Base-by-base conservation (phyloP, 2,888 invertebrate species). In the Tenthredo livida region DNA sequence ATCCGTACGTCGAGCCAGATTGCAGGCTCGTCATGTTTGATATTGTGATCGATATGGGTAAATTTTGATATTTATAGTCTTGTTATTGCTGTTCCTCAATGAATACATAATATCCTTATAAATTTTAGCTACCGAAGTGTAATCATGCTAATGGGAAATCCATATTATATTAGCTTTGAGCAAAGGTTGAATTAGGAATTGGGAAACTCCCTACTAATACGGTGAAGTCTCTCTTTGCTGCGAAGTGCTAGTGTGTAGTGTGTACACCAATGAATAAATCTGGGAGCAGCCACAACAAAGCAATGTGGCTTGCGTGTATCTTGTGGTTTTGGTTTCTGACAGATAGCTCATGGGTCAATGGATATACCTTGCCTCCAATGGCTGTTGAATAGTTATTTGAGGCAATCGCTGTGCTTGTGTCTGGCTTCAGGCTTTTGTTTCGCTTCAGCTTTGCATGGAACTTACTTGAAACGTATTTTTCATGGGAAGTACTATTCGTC, bases 281-380 rank as follows among this genome's bases (percentile, higher is more conserved):
- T 54, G n/a, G 73, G 43, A 75, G 73, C 12, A 75, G 43, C 73
- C 73, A 75, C 73, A 47, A 43, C 73, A 47, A 75, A 75, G 73
- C 43, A 43, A 75, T 47, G 25, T 21, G 73, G 25, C 12, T 75
- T 37, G 21, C 25, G 61, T 21, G 21, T 61, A 61, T 61, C 10
- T 61, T 61, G 25, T 21, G 25, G 47, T 47, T 25, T 25, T 43
- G 47, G 73, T 12, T 75, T 10, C 43, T 47, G 25, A 47, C 47
- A 75, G 70, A 70, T 58, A 9, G 17, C n/a, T 1, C 21, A 58
- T 7, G 21, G 21, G 21, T 25, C 58, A 21, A 58, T 58, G 58
- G n/a, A n/a, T 58, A n/a, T 58, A 58, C 58, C n/a, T 25, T 21
- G 21, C 67, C 33, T 67, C 33, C 10, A 33, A 67, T 25, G 29